Evolutionary conservation across 2,113 vertebrate genomes (phyloP).

Genomic region (Telmatochromis sp.): DNA sequence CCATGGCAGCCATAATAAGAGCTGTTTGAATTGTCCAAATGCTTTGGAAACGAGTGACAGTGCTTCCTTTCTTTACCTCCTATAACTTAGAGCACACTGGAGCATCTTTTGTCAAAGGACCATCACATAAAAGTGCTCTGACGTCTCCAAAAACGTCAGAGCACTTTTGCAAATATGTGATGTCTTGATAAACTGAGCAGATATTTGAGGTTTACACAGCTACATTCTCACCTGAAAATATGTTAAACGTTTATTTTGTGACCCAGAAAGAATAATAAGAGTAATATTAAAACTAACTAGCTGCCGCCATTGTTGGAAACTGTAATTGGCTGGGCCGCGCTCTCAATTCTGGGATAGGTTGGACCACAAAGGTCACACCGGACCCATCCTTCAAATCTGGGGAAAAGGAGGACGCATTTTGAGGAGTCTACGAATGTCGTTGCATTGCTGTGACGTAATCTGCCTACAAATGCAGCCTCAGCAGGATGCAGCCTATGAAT

Average conservation of each 20-base stretch:
- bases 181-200: background rate
- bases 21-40: background rate
- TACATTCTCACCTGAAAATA: background rate
- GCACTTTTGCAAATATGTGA: accelerated
- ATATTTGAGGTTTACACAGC: background rate
- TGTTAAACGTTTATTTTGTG: background rate
- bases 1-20: background rate
- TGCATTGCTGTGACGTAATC: background rate
- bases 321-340: background rate
- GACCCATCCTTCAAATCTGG: background rate
- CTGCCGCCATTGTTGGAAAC: background rate
- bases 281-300: background rate
- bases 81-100: background rate
- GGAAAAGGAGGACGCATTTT: background rate
- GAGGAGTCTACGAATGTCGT: background rate
- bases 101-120: background rate
- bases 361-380: background rate
- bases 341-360: background rate
- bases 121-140: background rate
- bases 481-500: background rate
- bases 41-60: background rate
- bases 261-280: accelerated
- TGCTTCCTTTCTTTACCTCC: background rate
- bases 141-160: accelerated
- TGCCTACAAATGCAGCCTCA: background rate